phyloP scores from a whole-genome alignment of 2,888 invertebrate genomes.

The Callosobruchus maculatus region DNA sequence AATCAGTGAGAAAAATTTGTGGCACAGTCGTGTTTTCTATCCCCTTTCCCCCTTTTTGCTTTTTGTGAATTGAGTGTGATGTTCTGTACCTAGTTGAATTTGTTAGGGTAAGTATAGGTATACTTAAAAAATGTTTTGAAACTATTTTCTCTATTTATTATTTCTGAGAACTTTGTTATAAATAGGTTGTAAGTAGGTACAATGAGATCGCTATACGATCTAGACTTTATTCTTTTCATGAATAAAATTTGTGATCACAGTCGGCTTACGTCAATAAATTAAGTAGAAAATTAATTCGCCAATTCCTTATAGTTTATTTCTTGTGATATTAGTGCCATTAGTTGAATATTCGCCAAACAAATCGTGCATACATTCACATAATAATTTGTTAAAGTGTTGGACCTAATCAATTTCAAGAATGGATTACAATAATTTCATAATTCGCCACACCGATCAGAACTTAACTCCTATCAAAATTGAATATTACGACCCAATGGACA shows the following conservation, averaged over 20 bases:
- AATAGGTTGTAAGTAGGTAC: too few species aligned
- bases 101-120: too few species aligned
- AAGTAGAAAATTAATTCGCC: not conserved
- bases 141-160: too few species aligned
- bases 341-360: not conserved
- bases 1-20: not conserved
- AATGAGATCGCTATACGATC: not conserved
- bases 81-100: too few species aligned
- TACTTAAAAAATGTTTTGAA: too few species aligned
- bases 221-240: not conserved
- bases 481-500: constrained; percentile 28
- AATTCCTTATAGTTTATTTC: not conserved
- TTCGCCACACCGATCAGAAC: constrained; percentile 22
- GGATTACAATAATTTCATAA: constrained; percentile 24
- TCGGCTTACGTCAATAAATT: not conserved
- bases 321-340: not conserved
- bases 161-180: too few species aligned
- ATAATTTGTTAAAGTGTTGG: not conserved
- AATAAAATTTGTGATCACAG: not conserved
- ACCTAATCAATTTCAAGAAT: constrained; percentile 10
- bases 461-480: constrained; percentile 28
- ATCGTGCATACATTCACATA: not conserved
- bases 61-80: too few species aligned
- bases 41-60: too few species aligned
- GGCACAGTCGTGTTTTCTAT: too few species aligned